Evolutionary conservation across 2,113 vertebrate genomes (phyloP).

Genomic region (Plestiodon gilberti): DNA sequence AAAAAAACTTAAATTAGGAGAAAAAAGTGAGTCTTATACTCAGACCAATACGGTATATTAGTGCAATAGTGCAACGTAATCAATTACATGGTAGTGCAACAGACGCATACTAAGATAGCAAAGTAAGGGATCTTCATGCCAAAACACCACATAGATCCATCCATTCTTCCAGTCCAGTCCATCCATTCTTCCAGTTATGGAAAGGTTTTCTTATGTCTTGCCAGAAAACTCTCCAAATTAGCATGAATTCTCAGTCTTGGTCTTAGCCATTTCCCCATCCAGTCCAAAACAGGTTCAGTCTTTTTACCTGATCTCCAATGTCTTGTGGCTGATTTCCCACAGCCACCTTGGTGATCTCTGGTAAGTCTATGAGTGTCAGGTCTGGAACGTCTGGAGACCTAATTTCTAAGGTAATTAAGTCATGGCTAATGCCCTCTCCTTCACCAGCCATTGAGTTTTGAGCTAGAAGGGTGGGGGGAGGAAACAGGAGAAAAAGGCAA

Average conservation of each 20-base stretch:
- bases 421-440: conserved; percentile 75
- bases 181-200: not conserved
- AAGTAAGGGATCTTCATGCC: not conserved
- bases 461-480: conserved; percentile 76
- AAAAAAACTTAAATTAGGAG: no score
- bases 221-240: accelerated
- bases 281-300: accelerated
- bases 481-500: conserved; percentile 14
- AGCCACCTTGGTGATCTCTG: conserved; percentile 88
- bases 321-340: conserved; percentile 84
- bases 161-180: not conserved
- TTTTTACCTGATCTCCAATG: conserved; percentile 83
- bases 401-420: conserved; percentile 87
- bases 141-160: not conserved
- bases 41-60: not conserved
- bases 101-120: not conserved
- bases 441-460: conserved; percentile 81
- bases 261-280: not conserved
- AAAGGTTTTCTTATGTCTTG: not conserved
- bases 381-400: conserved; percentile 83
- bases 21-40: no score
- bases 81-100: no score
- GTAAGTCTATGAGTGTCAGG: conserved; percentile 91
- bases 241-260: not conserved
- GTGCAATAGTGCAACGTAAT: no score